Base-by-base conservation (phyloP, 1,140 invertebrate species). In the Oncopodura yosiiana region DNA sequence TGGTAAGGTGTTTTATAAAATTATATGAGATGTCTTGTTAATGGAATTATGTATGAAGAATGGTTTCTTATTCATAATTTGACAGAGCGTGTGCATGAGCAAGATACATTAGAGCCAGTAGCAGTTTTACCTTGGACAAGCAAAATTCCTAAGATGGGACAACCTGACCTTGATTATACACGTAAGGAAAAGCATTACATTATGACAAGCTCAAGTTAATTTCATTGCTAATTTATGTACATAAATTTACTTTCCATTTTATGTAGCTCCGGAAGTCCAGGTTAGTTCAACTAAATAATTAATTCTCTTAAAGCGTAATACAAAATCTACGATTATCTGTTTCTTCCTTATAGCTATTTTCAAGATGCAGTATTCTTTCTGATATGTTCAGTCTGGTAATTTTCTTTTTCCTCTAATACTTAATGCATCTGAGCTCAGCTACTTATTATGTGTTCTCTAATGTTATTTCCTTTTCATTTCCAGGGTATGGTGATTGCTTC, bases 371-470 rank as follows among this genome's bases (percentile, higher is more conserved):
- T 65, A 82, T 87, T 27, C 75, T 85, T 12, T 91, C 87, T 62
- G 94, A 97, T 70, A 94, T 96, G 87, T 96, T 88, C 72, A 92
- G 90, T 1, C 70, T 96, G 51, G n/a, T n/a, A n/a, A n/a, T n/a
- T n/a, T n/a, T n/a, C n/a, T n/a, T n/a, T n/a, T n/a, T n/a, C n/a
- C n/a, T n/a, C n/a, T n/a, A n/a, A n/a, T n/a, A n/a, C n/a, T n/a
- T n/a, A n/a, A n/a, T n/a, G n/a, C n/a, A n/a, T n/a, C n/a, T n/a
- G n/a, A n/a, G n/a, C n/a, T n/a, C n/a, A n/a, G n/a, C n/a, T n/a
- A n/a, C n/a, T n/a, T n/a, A n/a, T n/a, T n/a, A n/a, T n/a, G n/a
- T n/a, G n/a, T n/a, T n/a, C n/a, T n/a, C n/a, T n/a, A n/a, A n/a
- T n/a, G n/a, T n/a, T n/a, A n/a, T n/a, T n/a, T n/a, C n/a, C n/a